Evolutionary conservation across 2,113 vertebrate species (phyloP), one percentile per base, ranked within the genome.

Genomic region (Aldabrachelys gigantea): DNA sequence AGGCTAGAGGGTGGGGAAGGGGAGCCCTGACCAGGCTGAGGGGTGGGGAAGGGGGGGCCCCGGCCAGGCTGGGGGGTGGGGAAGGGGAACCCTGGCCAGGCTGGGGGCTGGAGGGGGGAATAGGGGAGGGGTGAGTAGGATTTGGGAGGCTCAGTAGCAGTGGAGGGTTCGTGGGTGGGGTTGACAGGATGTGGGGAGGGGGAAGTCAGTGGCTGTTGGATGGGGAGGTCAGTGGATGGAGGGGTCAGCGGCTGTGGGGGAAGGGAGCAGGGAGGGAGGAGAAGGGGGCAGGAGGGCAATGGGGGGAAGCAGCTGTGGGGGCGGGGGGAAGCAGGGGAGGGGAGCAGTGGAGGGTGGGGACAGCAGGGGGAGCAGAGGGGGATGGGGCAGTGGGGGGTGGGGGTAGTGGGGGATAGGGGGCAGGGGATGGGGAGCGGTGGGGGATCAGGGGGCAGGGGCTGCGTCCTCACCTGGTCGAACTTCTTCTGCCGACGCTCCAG

Each of bases 401-500:
- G 44, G 5, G 8, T 50, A 22, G 19, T 0, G 31, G 53, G n/a
- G n/a, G 53, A 2, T 52, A 12, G 21, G 35, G 41, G 35, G 92
- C 19, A 25, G 8, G 59, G 4, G 12, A 29, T 31, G n/a, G 8
- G 72, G 6, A n/a, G n/a, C 6, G 44, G 44, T 44, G 44, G 8
- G 72, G 6, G 12, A 41, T n/a, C 2, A 6, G 50, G 24, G 5
- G 31, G 50, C 31, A 9, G 8, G 49, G n/a, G 10, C 75, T 5
- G 19, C 27, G 12, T 25, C 76, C 89, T 85, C n/a, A 99, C 99
- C 99, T 99, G 99, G 96, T 99, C 99, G 10, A 99, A 99, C 92
- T 99, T 99, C 96, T 99, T 99, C 97, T 99, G 99, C 94, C 99
- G 99, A 97, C 99, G 99, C 96, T 99, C 99, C 31, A 99, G 98